Evolutionary conservation across 2,113 vertebrate genomes (phyloP).

Genomic region (Agapornis roseicollis): DNA sequence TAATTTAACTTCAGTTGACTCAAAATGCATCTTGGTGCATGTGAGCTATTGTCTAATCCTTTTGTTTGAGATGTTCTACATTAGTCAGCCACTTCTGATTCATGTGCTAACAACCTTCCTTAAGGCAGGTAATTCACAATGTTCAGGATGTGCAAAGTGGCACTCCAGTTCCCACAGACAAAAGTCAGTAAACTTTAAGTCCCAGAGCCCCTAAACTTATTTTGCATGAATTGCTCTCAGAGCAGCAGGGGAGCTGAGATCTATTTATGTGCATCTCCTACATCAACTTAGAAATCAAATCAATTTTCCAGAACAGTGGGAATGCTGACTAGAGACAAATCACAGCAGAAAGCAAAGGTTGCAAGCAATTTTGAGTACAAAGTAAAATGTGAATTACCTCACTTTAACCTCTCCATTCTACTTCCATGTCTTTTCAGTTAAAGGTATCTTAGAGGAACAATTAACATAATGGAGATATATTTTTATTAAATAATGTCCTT

Average conservation of each 20-base stretch:
- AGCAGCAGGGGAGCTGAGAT: not conserved
- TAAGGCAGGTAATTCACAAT: slow-evolving; percentile 36
- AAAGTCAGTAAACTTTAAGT: slow-evolving; percentile 47
- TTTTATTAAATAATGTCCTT: not conserved
- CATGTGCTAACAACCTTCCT: slow-evolving; percentile 42
- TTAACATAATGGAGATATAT: not conserved
- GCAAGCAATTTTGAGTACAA: not conserved
- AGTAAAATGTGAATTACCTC: not conserved
- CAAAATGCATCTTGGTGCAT: not conserved
- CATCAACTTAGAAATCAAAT: slow-evolving; percentile 15
- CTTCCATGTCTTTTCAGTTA: not conserved
- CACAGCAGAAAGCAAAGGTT: not conserved
- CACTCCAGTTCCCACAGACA: slow-evolving; percentile 6
- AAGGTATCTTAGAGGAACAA: not conserved
- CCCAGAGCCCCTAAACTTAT: slow-evolving; percentile 21
- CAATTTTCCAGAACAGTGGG: slow-evolving; percentile 13
- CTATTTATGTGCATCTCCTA: not conserved
- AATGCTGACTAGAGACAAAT: slow-evolving; percentile 19
- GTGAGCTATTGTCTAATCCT: slow-evolving; percentile 30
- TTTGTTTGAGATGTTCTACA: slow-evolving; percentile 39
- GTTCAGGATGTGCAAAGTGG: not conserved
- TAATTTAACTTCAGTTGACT: slow-evolving; percentile 23
- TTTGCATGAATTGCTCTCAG: slow-evolving; percentile 21
- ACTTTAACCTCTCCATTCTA: not conserved
- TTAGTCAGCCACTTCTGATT: slow-evolving; percentile 37